A percentile compares a stretch with the other conserved stretches of the same genome.
Evolutionary conservation across 2,113 vertebrate genomes (phyloP).

Genomic region (Vimba vimba): DNA sequence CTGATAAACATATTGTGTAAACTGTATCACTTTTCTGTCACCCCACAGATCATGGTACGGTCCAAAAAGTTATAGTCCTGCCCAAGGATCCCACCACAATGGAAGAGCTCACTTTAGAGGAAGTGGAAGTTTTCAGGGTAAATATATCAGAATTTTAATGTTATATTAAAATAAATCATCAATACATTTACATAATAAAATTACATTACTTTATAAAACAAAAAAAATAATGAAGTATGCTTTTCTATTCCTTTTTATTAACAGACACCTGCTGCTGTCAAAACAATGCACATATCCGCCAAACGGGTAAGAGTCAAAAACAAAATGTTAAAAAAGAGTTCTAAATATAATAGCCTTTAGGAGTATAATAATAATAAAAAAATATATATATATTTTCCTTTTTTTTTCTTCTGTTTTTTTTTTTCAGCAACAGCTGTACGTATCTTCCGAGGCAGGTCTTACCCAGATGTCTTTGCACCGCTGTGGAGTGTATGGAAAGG

Average conservation of each 20-base stretch:
- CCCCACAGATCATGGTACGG: constrained; percentile 79
- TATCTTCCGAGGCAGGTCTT: constrained; percentile 81
- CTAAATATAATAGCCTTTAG: not conserved
- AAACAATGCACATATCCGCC: constrained; percentile 84
- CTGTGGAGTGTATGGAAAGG: constrained; percentile 80
- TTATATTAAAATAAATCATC: not conserved
- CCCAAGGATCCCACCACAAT: constrained; percentile 78
- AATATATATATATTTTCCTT: not conserved
- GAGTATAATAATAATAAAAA: not conserved
- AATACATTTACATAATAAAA: no score
- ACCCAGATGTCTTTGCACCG: constrained; percentile 84
- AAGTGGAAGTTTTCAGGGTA: constrained; percentile 85
- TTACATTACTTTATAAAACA: no score
- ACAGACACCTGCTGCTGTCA: constrained; percentile 78
- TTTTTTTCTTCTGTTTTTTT: not conserved
- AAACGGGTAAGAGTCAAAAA: constrained; percentile 76
- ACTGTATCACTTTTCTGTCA: not conserved
- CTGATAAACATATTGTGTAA: not conserved
- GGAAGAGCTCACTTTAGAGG: constrained; percentile 84
- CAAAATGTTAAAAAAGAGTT: not conserved
- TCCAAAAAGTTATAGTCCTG: constrained; percentile 85
- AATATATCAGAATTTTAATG: constrained; percentile 2
- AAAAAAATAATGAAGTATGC: not conserved
- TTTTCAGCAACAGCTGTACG: constrained; percentile 84
- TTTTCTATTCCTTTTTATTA: constrained; percentile 21